A percentile compares a stretch with the other conserved stretches of the same genome.
These are phyloP conservation scores for Tolypeutes matacus DNA, from an alignment of 2,797 vertebrate genomes.

Conservation along the genomic window DNA sequence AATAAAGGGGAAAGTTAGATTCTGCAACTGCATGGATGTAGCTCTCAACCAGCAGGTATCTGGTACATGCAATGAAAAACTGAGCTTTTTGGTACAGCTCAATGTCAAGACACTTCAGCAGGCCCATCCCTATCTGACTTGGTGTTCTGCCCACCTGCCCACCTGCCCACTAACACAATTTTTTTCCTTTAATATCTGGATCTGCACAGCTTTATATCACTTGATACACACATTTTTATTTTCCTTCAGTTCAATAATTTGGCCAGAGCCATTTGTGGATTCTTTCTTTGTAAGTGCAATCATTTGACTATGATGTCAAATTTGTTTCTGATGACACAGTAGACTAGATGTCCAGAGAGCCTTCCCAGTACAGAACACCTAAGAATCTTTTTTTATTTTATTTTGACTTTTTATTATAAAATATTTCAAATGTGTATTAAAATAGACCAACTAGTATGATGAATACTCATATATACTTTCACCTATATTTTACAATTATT, in stretches of 20 bases:
- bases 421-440: neutral
- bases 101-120: neutral
- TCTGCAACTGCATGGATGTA: neutral
- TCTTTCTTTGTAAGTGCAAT: neutral
- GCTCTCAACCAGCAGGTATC: neutral
- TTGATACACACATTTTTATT: neutral
- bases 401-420: conserved; percentile 15
- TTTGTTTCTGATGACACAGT: conserved; percentile 39
- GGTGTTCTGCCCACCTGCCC: neutral
- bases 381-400: conserved; percentile 8
- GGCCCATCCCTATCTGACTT: neutral
- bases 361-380: neutral
- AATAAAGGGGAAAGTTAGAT: neutral
- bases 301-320: neutral
- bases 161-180: neutral
- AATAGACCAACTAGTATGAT: neutral
- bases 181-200: neutral
- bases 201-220: conserved; percentile 7
- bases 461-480: neutral
- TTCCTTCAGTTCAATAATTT: conserved; percentile 27
- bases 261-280: neutral
- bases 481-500: neutral
- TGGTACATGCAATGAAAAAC: neutral
- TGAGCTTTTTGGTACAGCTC: neutral
- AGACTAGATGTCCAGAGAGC: neutral